Percentiles rank a stretch among this genome's conserved stretches.
phyloP scores from a whole-genome alignment of 2,113 vertebrate genomes.

The Lipophrys pholis region DNA sequence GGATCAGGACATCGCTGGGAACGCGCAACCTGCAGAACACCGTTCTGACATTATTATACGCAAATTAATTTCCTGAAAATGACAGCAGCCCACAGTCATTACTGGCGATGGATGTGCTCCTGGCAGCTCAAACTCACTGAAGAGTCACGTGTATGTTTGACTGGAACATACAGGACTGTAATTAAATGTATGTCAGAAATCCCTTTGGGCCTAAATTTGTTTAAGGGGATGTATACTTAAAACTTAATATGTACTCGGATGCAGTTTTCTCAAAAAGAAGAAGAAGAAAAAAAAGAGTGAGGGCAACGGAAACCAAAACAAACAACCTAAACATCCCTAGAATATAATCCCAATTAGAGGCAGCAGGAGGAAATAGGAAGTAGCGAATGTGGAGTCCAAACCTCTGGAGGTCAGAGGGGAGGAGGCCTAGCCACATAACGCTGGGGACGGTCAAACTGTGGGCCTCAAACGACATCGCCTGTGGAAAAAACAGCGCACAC shows the following conservation, averaged over 20 bases:
- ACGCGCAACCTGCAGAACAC: constrained; percentile 85
- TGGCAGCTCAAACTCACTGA: background rate
- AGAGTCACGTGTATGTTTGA: constrained; percentile 34
- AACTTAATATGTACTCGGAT: constrained; percentile 61
- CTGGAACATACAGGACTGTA: constrained; percentile 42
- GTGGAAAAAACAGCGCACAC: constrained; percentile 55
- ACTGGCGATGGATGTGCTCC: constrained; percentile 2
- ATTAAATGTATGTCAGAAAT: constrained; percentile 69
- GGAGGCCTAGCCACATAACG: constrained; percentile 95
- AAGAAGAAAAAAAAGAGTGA: constrained; percentile 50
- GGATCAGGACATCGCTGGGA: constrained; percentile 86
- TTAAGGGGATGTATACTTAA: constrained; percentile 73
- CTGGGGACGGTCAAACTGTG: constrained; percentile 93
- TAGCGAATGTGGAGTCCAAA: constrained; percentile 80
- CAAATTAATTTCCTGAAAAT: background rate
- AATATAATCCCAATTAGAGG: constrained; percentile 80
- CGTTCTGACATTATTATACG: constrained; percentile 11
- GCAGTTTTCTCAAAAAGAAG: constrained; percentile 26
- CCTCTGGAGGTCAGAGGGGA: constrained; percentile 96
- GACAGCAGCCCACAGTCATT: background rate
- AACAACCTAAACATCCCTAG: constrained; percentile 75
- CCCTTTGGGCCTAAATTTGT: constrained; percentile 55
- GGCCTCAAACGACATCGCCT: constrained; percentile 98
- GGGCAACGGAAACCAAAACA: constrained; percentile 78
- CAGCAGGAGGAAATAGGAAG: constrained; percentile 74